Percentiles rank a stretch among this genome's conserved stretches.
Conservation (phyloP, 2,888 invertebrate species). For the Tiphia femorata region DNA sequence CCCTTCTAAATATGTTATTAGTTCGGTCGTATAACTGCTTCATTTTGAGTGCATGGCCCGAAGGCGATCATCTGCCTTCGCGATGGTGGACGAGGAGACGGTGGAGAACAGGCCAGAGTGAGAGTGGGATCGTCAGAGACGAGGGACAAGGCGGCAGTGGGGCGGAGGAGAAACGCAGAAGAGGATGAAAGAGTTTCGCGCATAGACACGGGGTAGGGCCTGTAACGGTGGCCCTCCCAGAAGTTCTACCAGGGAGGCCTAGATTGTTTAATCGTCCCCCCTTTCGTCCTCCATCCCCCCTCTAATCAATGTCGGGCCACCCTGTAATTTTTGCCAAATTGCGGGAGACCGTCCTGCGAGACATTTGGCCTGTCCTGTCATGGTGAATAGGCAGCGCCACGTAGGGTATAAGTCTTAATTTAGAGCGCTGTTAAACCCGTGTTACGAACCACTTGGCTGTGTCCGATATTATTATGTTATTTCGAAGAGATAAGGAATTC, state of each 20-base stretch:
- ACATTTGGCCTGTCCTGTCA: slow-evolving; percentile 40
- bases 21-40: slow-evolving; percentile 69
- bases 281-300: too few species aligned
- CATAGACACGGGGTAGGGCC: too few species aligned
- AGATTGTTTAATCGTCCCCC: slow-evolving; percentile 67
- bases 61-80: slow-evolving; percentile 65
- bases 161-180: slow-evolving; percentile 3
- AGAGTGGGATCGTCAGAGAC: too few species aligned
- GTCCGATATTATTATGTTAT: slow-evolving; percentile 10
- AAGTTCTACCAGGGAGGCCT: slow-evolving; percentile 67
- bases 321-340: slow-evolving; percentile 67
- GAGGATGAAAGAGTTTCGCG: slow-evolving; percentile 22
- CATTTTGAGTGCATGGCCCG: slow-evolving; percentile 67
- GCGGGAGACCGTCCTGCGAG: slow-evolving; percentile 49
- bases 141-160: too few species aligned
- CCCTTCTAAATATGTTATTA: slow-evolving; percentile 69
- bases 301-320: slow-evolving; percentile 65
- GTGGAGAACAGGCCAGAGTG: slow-evolving; percentile 14
- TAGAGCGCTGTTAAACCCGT: slow-evolving; percentile 36
- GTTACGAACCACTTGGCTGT: slow-evolving; percentile 2
- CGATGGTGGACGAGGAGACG: slow-evolving; percentile 9
- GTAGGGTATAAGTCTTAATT: slow-evolving; percentile 58
- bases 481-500: too few species aligned
- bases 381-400: slow-evolving; percentile 34
- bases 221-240: slow-evolving; percentile 62